Evolutionary conservation across 2,888 invertebrate species (phyloP).

Genomic region (Charanyca ferruginea): DNA sequence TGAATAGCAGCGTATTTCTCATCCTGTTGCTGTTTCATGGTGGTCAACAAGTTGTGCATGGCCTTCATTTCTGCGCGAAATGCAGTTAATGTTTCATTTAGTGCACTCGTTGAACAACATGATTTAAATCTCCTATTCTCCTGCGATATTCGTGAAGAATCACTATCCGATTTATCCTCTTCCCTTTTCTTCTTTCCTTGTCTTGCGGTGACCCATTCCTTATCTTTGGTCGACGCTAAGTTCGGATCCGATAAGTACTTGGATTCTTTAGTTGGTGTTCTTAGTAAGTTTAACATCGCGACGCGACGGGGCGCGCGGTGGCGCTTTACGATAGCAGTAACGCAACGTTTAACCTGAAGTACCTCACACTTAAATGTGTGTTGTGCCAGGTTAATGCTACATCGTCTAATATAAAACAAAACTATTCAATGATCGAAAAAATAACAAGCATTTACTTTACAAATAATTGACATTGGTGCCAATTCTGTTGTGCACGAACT

Average conservation of each 20-base stretch:
- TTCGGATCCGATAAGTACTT: background rate
- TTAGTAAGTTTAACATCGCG: background rate
- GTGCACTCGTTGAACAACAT: background rate
- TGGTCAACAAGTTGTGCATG: background rate
- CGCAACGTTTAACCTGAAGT: too few species aligned
- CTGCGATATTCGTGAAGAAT: background rate
- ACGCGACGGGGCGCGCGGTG: background rate
- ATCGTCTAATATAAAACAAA: too few species aligned
- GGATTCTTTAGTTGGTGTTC: slow-evolving; percentile 1
- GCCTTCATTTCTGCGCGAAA: background rate
- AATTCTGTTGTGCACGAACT: too few species aligned
- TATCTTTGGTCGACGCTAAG: slow-evolving; percentile 1
- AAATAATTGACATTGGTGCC: too few species aligned
- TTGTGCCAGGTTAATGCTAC: too few species aligned
- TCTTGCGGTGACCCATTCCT: background rate
- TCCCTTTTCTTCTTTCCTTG: background rate
- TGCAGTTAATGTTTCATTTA: background rate
- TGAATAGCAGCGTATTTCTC: slow-evolving; percentile 1
- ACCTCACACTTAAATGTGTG: too few species aligned
- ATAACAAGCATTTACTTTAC: too few species aligned
- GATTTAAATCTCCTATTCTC: background rate
- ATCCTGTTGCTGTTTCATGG: slow-evolving; percentile 4
- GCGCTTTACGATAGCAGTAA: too few species aligned
- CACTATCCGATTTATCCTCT: background rate
- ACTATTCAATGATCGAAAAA: too few species aligned